Base-by-base conservation (phyloP, 2,888 invertebrate species). In the Dorcus parallelipipedus region DNA sequence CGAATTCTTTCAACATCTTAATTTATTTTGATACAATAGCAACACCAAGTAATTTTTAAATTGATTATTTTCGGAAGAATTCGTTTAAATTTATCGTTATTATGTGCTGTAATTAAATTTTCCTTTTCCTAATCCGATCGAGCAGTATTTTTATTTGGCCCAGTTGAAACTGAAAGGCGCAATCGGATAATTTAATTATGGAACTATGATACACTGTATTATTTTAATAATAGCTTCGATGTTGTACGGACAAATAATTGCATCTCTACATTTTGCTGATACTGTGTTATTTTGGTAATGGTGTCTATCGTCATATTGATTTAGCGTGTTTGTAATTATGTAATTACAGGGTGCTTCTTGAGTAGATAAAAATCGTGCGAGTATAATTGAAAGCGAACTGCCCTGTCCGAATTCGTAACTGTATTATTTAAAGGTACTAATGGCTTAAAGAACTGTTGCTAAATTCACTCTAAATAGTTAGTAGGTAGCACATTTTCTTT, bases 401-500 rank as follows among this genome's bases (percentile, higher is more conserved):
- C 26, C 26, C 26, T 33, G 26, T 33, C 26, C 26, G 26, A 33
- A 33, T 33, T 33, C 26, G 26, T 33, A 45, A 45, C 9, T 41
- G 26, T 39, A 52, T 52, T 52, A 56, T 38, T 57, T 43, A 51
- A 63, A 52, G 63, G 63, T 63, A 63, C 63, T 63, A 63, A 63
- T 58, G 43, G 53, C 49, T 53, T 58, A 56, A 54, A 60, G 58
- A 49, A 61, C 52, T 52, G 52, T 59, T 57, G 57, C 54, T 62
- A 49, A 58, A 58, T 60, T 60, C 60, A 53, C 56, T 54, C 53
- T 58, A 58, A 60, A 61, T 56, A 52, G 53, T 54, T 55, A 52
- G 58, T 64, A 65, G 62, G 56, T 62, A 66, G 67, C 67, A 67
- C 65, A 61, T 60, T 64, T 67, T 64, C 54, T 58, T 59, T 60